Conservation (phyloP, 1,140 invertebrate genomes). For the Phortica variegata region DNA sequence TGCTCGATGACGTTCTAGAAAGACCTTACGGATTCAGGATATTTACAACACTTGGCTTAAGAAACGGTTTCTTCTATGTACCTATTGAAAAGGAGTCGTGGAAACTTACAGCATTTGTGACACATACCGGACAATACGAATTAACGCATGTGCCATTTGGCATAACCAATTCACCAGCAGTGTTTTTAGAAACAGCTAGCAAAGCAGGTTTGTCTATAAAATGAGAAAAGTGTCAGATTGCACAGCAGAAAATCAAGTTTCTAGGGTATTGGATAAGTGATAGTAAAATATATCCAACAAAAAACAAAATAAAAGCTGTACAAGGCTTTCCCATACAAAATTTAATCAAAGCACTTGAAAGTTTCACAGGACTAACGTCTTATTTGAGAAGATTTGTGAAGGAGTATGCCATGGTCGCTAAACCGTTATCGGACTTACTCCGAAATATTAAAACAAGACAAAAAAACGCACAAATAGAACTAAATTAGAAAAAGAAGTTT, state of each 20-base stretch:
- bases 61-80: not conserved
- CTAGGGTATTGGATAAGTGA: constrained; percentile 20
- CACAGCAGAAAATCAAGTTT: constrained; percentile 18
- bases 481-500: not conserved
- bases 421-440: constrained; percentile 23
- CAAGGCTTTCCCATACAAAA: constrained; percentile 33
- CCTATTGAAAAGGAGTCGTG: not conserved
- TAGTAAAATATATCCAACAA: constrained; percentile 24
- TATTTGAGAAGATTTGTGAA: constrained; percentile 48
- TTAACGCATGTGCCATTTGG: constrained; percentile 58
- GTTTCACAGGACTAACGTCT: constrained; percentile 37
- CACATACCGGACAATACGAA: constrained; percentile 55
- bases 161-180: constrained; percentile 48
- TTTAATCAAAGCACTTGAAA: constrained; percentile 30
- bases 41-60: constrained; percentile 4
- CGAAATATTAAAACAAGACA: constrained; percentile 5
- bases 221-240: not conserved
- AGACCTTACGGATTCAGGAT: constrained; percentile 10
- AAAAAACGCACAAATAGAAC: constrained; percentile 8
- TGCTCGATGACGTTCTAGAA: constrained; percentile 25
- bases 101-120: constrained; percentile 7
- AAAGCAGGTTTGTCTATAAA: not conserved
- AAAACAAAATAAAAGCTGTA: constrained; percentile 35
- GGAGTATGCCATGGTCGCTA: constrained; percentile 29
- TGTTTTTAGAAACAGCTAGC: not conserved